Conservation (phyloP, 2,888 invertebrate genomes). For the Drosophila multiciliata region DNA sequence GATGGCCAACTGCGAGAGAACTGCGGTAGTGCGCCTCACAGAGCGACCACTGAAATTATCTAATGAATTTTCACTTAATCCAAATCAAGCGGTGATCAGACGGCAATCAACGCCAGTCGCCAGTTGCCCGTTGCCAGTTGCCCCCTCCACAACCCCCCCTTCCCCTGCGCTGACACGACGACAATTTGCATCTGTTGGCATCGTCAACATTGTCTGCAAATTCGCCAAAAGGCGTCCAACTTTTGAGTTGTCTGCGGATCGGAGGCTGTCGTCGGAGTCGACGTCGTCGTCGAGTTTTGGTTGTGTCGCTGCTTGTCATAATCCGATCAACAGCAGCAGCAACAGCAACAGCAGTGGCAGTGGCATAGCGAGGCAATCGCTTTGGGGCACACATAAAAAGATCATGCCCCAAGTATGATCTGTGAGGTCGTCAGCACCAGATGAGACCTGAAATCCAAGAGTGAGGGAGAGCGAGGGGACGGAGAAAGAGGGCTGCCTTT, state of each 20-base stretch:
- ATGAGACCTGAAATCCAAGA: background rate
- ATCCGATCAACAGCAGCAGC: slow-evolving; percentile 74
- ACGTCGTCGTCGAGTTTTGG: slow-evolving; percentile 22
- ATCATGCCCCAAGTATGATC: slow-evolving; percentile 44
- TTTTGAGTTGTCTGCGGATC: slow-evolving; percentile 13
- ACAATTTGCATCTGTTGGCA: slow-evolving; percentile 71
- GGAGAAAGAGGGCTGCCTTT: slow-evolving; percentile 2
- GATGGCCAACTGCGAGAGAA: background rate
- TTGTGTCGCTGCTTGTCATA: slow-evolving; percentile 81
- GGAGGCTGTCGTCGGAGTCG: slow-evolving; percentile 18
- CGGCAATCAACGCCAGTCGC: slow-evolving; percentile 57
- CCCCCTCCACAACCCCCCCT: background rate
- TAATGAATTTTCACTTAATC: slow-evolving; percentile 80
- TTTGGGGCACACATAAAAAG: slow-evolving; percentile 1
- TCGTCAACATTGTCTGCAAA: slow-evolving; percentile 69
- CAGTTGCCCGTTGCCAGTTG: slow-evolving; percentile 5
- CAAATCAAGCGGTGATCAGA: slow-evolving; percentile 78
- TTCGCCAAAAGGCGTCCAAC: slow-evolving; percentile 35
- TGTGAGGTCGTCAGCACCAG: slow-evolving; percentile 66
- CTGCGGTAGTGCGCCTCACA: slow-evolving; percentile 72
- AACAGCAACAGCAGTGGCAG: slow-evolving; percentile 27
- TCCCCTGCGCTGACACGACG: background rate
- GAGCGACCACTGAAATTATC: slow-evolving; percentile 66
- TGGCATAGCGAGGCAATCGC: slow-evolving; percentile 11
- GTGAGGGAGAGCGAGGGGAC: background rate